Evolutionary conservation across 2,888 invertebrate species (phyloP).

Genomic region (Trichopria drosophilae): DNA sequence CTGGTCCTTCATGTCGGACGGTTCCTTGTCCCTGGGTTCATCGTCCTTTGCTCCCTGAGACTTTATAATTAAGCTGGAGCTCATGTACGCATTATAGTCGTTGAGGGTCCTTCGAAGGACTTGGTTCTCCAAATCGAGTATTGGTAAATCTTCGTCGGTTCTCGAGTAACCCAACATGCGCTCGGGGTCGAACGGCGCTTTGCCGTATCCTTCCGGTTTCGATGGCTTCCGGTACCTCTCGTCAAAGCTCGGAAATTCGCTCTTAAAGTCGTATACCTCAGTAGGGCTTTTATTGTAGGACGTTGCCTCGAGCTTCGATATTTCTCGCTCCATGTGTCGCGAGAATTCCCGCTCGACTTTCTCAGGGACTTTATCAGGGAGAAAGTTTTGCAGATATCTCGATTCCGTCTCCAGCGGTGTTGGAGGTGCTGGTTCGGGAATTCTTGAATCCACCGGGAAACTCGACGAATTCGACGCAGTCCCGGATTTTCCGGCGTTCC

Average conservation of each 20-base stretch:
- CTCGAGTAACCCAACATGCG: conserved; percentile 51
- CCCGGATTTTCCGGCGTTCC: conserved; percentile 10
- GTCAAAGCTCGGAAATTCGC: conserved; percentile 26
- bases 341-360: conserved; percentile 48
- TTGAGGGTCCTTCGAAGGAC: conserved; percentile 48
- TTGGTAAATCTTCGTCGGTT: conserved; percentile 48
- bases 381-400: conserved; percentile 19
- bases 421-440: conserved; percentile 23
- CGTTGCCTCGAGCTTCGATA: conserved; percentile 11
- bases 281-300: not conserved
- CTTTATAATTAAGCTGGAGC: conserved; percentile 39
- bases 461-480: not conserved
- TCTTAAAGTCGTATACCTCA: conserved; percentile 21
- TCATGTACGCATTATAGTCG: conserved; percentile 50
- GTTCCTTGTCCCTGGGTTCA: not conserved
- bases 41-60: not conserved
- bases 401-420: conserved; percentile 22
- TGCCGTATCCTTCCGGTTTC: conserved; percentile 13
- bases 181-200: conserved; percentile 44
- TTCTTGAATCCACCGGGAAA: conserved; percentile 20
- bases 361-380: too few species aligned
- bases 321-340: conserved; percentile 47
- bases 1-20: not conserved
- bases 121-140: conserved; percentile 51
- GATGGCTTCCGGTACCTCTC: conserved; percentile 8